A percentile compares a stretch with the other conserved stretches of the same genome.
phyloP scores from a whole-genome alignment of 2,888 invertebrate genomes.

The Mythimna impura region DNA sequence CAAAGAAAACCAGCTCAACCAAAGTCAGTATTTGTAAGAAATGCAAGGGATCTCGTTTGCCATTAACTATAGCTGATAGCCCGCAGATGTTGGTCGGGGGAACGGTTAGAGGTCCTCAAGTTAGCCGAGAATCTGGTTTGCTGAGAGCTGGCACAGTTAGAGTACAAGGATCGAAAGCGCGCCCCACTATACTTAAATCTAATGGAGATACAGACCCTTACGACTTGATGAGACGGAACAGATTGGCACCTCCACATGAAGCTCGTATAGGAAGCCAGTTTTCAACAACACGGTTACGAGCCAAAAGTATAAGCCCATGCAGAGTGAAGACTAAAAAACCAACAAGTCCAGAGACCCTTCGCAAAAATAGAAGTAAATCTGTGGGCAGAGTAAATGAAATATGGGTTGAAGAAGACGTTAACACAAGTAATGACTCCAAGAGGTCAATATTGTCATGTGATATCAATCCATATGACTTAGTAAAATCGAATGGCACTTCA shows the following conservation, averaged over 20 bases:
- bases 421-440: conserved; percentile 80
- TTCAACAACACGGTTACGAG: conserved; percentile 86
- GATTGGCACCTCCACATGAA: conserved; percentile 92
- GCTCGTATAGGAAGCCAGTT: conserved; percentile 89
- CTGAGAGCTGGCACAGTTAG: conserved; percentile 92
- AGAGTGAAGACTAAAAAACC: conserved; percentile 89
- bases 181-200: conserved; percentile 92
- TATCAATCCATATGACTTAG: conserved; percentile 95
- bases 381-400: conserved; percentile 87
- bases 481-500: conserved; percentile 89
- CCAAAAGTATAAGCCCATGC: conserved; percentile 91
- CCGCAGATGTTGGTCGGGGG: conserved; percentile 89
- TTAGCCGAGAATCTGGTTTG: conserved; percentile 85
- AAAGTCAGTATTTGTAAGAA: conserved; percentile 95
- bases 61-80: conserved; percentile 92
- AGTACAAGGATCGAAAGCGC: conserved; percentile 90
- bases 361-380: conserved; percentile 86
- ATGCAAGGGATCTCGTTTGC: conserved; percentile 95
- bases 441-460: conserved; percentile 95
- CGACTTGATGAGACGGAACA: conserved; percentile 95
- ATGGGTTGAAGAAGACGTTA: conserved; percentile 84
- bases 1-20: conserved; percentile 93
- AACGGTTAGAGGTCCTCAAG: conserved; percentile 91
- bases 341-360: conserved; percentile 80
- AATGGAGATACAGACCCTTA: conserved; percentile 93